Evolutionary conservation across 1,140 invertebrate species (phyloP).

Genomic region (Panulirus ornatus): DNA sequence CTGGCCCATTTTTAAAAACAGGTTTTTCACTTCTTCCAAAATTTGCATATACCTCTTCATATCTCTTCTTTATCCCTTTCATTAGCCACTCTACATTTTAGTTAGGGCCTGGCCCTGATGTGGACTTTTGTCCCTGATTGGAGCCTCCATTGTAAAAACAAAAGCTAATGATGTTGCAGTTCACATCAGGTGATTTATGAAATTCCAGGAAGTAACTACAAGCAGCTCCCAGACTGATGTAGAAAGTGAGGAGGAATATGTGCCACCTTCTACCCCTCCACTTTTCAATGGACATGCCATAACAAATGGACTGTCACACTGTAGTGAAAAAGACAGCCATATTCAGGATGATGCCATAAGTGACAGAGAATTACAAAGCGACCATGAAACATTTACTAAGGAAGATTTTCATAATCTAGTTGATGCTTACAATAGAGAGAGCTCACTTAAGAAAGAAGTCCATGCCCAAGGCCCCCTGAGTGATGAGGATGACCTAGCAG

Average conservation of each 20-base stretch:
- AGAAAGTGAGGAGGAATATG: conserved; percentile 14
- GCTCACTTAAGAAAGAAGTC: neutral
- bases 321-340: neutral
- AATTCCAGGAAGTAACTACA: neutral
- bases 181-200: neutral
- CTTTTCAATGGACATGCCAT: conserved; percentile 59
- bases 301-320: conserved; percentile 27
- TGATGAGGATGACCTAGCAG: conserved; percentile 55
- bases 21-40: too few species aligned
- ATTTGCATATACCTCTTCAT: too few species aligned
- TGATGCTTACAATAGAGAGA: conserved; percentile 34
- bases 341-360: neutral
- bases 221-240: conserved; percentile 1
- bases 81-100: too few species aligned
- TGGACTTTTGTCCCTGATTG: too few species aligned
- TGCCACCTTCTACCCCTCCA: conserved; percentile 42
- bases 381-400: conserved; percentile 16
- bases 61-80: too few species aligned
- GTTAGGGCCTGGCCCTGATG: too few species aligned
- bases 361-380: conserved; percentile 20
- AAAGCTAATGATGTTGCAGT: too few species aligned
- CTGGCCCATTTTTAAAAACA: too few species aligned
- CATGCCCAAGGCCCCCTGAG: conserved; percentile 15
- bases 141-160: too few species aligned
- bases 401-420: conserved; percentile 51